Evolutionary conservation across 2,888 invertebrate species (phyloP), one percentile per base, ranked within the genome.

Genomic region (Spatulosminthurus flaviceps): DNA sequence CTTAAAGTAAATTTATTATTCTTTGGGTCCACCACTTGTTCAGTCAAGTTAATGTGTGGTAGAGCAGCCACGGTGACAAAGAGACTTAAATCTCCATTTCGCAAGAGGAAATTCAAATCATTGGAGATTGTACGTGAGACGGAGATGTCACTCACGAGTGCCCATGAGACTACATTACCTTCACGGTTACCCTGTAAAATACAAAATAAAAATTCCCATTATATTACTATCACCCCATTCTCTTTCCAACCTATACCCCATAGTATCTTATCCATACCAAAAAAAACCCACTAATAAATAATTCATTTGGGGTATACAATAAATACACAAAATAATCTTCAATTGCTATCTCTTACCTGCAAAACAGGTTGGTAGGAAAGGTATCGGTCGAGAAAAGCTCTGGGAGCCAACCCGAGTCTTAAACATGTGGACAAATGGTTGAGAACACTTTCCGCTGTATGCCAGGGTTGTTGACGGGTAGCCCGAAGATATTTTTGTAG

Each of bases 1-100:
- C 96, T 91, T 83, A 98, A 89, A 75, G 97, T 93, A 91, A 98
- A 98, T 87, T 96, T 94, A 88, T 97, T 97, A 86, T 94, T 94
- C 88, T 97, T 96, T 0, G 97, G 96, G 89, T 98, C 96, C 21
- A 97, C 94, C 0, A 97, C 94, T 88, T 98, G 97, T 87, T 99
- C 99, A 0, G 95, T 94, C 61, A 99, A 90, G 88, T 95, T 95
- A 87, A 98, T 95, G 88, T 97, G 96, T 0, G 99, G 98, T 86
- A 99, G 89, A 86, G 92, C 91, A 85, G 93, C 91, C 77, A 98
- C 92, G 19, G 93, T 92, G 87, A 97, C 96, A 85, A 97, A 90
- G 0, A 99, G 90, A 0, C 96, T 96, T 29, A 98, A 93, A 87
- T 97, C 97, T 82, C 94, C 95, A 88, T 97, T 96, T 28, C 97